Evolutionary conservation across 2,797 vertebrate species (phyloP).

Genomic region (Echeneis naucrates): DNA sequence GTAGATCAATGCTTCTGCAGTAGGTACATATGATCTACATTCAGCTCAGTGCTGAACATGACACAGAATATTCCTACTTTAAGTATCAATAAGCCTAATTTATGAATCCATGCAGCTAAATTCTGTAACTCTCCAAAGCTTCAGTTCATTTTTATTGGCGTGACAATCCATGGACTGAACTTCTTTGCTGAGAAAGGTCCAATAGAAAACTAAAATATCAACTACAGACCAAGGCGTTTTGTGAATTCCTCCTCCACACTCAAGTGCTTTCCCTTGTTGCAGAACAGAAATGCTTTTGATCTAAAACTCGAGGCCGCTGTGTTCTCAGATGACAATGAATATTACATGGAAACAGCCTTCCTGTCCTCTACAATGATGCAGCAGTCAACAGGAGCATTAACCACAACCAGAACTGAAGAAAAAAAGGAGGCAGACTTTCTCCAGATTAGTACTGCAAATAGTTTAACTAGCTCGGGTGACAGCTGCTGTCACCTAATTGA

Average conservation of each 20-base stretch:
- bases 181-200: conserved; percentile 61
- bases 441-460: conserved; percentile 57
- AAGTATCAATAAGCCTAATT: conserved; percentile 42
- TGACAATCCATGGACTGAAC: conserved; percentile 38
- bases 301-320: conserved; percentile 77
- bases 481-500: conserved; percentile 72
- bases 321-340: conserved; percentile 82
- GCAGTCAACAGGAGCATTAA: conserved; percentile 55
- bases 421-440: conserved; percentile 28
- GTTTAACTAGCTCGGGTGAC: conserved; percentile 64
- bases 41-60: conserved; percentile 30
- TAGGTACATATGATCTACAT: conserved; percentile 38
- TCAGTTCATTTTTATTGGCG: conserved; percentile 23
- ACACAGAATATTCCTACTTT: conserved; percentile 38
- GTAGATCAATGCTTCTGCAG: conserved; percentile 36
- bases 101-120: conserved; percentile 33
- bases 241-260: conserved; percentile 72
- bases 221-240: conserved; percentile 68
- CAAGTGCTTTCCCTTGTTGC: conserved; percentile 77
- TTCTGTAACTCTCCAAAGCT: conserved; percentile 30
- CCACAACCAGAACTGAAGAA: conserved; percentile 18
- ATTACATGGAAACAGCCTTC: conserved; percentile 80
- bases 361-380: conserved; percentile 61
- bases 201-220: conserved; percentile 75
- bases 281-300: conserved; percentile 83